Evolutionary conservation across 2,113 vertebrate genomes (phyloP).

Genomic region (Pachycephala philippinensis): DNA sequence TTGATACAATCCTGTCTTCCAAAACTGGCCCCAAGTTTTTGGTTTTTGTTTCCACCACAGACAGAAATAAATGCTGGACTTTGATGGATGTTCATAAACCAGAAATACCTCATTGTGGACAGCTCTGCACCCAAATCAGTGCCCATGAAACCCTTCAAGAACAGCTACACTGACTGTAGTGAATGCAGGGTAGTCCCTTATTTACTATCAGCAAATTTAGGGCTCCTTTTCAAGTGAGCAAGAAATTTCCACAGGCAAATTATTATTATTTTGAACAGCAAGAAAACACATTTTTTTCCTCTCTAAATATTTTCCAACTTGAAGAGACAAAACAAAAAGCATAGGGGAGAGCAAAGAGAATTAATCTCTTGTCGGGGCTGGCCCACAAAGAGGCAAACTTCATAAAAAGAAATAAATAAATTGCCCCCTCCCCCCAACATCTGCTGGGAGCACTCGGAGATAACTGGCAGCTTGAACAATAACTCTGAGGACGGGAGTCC

Average conservation of each 20-base stretch:
- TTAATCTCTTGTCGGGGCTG: neutral
- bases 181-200: neutral
- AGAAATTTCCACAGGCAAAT: slow-evolving; percentile 11
- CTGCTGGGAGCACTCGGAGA: slow-evolving; percentile 48
- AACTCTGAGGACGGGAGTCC: neutral
- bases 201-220: slow-evolving; percentile 31
- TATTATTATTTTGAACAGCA: slow-evolving; percentile 7
- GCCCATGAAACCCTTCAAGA: neutral
- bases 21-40: accelerated
- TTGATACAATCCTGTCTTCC: neutral
- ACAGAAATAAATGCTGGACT: neutral
- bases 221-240: neutral
- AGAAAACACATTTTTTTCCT: neutral
- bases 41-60: neutral
- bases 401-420: neutral
- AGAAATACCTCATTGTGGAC: neutral
- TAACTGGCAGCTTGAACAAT: slow-evolving; percentile 63
- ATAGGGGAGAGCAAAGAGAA: neutral
- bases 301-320: neutral
- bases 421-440: slow-evolving; percentile 44
- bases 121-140: neutral
- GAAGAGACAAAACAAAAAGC: neutral
- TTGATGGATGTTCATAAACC: neutral
- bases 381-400: slow-evolving; percentile 27
- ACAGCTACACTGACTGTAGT: neutral